Conservation (phyloP, 2,113 vertebrate genomes). For the Camelus bactrianus region DNA sequence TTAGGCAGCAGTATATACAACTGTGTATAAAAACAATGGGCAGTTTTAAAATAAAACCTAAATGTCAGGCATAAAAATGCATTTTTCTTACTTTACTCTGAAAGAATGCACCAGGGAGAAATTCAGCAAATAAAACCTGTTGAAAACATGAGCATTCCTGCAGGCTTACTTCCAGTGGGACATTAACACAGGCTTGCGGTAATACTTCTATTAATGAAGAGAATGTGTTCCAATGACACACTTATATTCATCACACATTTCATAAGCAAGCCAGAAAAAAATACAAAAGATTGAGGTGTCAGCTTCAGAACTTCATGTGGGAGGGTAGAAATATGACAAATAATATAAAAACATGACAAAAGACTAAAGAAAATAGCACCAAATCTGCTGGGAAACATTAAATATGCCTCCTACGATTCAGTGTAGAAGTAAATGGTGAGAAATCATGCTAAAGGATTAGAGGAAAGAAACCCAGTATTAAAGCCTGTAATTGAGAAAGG, state of each 20-base stretch:
- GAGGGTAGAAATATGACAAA: not conserved
- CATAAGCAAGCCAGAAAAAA: slow-evolving; percentile 55
- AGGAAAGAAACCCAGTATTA: not conserved
- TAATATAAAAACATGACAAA: slow-evolving; percentile 3
- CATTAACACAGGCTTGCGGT: slow-evolving; percentile 22
- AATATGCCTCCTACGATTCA: not conserved
- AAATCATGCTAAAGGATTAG: not conserved
- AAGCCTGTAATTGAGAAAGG: not conserved
- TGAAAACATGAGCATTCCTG: slow-evolving; percentile 74
- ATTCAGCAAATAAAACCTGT: slow-evolving; percentile 78
- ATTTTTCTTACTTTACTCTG: slow-evolving; percentile 76
- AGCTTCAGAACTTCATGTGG: slow-evolving; percentile 24
- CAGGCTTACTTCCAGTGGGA: slow-evolving; percentile 71
- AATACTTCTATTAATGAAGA: slow-evolving; percentile 69
- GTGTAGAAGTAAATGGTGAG: not conserved
- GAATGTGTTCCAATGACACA: slow-evolving; percentile 59
- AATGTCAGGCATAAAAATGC: slow-evolving; percentile 63
- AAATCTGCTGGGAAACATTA: not conserved
- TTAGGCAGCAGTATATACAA: not conserved
- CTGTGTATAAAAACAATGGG: slow-evolving; percentile 49
- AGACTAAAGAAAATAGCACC: slow-evolving; percentile 18
- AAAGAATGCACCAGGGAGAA: slow-evolving; percentile 73
- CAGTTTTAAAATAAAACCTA: slow-evolving; percentile 70
- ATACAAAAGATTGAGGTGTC: not conserved
- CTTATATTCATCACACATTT: slow-evolving; percentile 61